Percentiles rank a stretch among this genome's conserved stretches.
Evolutionary conservation across 2,113 vertebrate species (phyloP).

Genomic region (Colaptes auratus): DNA sequence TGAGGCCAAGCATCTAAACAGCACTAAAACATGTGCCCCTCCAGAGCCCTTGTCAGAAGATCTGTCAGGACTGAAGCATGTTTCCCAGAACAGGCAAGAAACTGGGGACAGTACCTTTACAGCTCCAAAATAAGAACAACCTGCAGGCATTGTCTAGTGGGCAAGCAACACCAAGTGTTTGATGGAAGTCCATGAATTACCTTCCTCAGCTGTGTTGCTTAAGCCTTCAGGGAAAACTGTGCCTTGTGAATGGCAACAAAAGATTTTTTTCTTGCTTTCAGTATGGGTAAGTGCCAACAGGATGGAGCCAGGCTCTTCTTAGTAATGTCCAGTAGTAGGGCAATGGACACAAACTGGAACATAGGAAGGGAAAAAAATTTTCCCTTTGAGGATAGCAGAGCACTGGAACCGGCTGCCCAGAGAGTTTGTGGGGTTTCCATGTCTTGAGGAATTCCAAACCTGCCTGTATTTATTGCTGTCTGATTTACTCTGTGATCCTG

Average conservation of each 20-base stretch:
- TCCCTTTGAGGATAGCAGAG: no score
- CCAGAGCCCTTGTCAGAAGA: background rate
- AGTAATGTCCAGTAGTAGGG: no score
- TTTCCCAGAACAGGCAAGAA: background rate
- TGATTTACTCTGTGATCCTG: no score
- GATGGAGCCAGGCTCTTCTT: no score
- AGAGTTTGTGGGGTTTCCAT: no score
- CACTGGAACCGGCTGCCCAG: no score
- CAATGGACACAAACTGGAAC: no score
- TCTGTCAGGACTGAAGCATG: fast-evolving
- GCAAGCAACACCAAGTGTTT: background rate
- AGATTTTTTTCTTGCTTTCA: background rate
- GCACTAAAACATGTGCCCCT: background rate
- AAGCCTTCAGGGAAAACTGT: background rate
- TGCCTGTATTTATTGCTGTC: no score
- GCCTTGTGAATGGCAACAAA: background rate
- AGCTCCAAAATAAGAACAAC: background rate
- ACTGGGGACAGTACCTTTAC: background rate
- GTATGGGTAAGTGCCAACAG: background rate
- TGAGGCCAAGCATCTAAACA: background rate
- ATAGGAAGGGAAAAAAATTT: no score
- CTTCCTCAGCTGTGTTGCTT: background rate
- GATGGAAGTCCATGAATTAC: background rate
- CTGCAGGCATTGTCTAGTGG: background rate
- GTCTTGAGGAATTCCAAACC: no score